Percentiles rank a stretch among this genome's conserved stretches.
Evolutionary conservation across 92 coral and sea anemone genomes (phyloP).

Genomic region (Phenganax marumi): DNA sequence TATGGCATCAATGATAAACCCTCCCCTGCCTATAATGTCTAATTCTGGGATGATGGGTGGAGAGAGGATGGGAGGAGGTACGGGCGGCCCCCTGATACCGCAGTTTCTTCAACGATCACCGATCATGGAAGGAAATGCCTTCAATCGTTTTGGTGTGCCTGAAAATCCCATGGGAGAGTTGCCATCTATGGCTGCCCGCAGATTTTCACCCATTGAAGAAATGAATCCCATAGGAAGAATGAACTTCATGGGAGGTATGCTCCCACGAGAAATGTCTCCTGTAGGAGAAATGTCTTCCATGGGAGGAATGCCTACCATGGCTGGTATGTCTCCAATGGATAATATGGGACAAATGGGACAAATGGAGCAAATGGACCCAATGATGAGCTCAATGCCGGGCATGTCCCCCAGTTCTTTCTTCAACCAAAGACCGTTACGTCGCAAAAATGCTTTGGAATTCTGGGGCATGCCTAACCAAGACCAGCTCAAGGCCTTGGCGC

Average conservation of each 20-base stretch:
- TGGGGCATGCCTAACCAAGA: slow-evolving; percentile 44
- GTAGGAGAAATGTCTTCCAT: slow-evolving; percentile 55
- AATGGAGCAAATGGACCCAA: slow-evolving; percentile 69
- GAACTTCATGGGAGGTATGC: slow-evolving; percentile 71
- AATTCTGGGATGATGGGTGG: slow-evolving; percentile 39
- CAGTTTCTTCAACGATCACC: slow-evolving; percentile 40
- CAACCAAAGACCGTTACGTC: slow-evolving; percentile 18
- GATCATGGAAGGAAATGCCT: slow-evolving; percentile 16
- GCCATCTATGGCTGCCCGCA: slow-evolving; percentile 38
- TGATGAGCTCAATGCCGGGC: slow-evolving; percentile 51
- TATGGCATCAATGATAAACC: slow-evolving; percentile 36
- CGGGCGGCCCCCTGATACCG: slow-evolving; percentile 35
- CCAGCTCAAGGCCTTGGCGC: slow-evolving; percentile 45
- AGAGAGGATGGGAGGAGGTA: slow-evolving; percentile 8
- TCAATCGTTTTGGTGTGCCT: slow-evolving; percentile 41
- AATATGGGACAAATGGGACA: slow-evolving; percentile 37
- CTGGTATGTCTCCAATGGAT: slow-evolving; percentile 39
- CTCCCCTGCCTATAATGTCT: slow-evolving; percentile 41
- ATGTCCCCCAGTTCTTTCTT: slow-evolving; percentile 50
- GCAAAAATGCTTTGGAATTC: slow-evolving; percentile 48
- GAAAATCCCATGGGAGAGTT: slow-evolving; percentile 55
- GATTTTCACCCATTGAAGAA: slow-evolving; percentile 45
- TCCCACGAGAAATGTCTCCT: slow-evolving; percentile 18
- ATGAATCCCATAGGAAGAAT: slow-evolving; percentile 35
- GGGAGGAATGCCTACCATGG: slow-evolving; percentile 52